phyloP scores from a whole-genome alignment of 2,888 invertebrate species.

The Drosophila percnosoma region DNA sequence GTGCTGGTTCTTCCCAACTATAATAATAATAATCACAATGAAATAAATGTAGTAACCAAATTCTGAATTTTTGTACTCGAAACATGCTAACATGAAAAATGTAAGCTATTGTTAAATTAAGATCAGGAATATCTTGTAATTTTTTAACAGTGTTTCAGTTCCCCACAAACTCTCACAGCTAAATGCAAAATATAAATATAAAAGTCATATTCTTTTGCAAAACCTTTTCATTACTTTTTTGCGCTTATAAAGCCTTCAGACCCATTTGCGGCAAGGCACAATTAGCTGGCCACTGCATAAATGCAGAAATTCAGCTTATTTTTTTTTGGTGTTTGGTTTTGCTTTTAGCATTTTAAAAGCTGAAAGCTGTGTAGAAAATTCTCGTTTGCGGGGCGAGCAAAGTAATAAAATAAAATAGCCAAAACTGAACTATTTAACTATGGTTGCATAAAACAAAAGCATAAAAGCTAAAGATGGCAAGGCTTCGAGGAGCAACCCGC shows the following conservation, averaged over 20 bases:
- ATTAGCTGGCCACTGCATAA: slow-evolving; percentile 11
- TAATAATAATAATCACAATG: too few species aligned
- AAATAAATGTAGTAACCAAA: neutral
- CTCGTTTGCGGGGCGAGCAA: slow-evolving; percentile 28
- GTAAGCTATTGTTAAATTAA: neutral
- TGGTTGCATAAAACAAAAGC: slow-evolving; percentile 64
- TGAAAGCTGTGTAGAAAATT: slow-evolving; percentile 28
- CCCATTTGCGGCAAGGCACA: slow-evolving; percentile 18
- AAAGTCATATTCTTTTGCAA: neutral
- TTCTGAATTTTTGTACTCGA: neutral
- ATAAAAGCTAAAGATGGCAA: neutral
- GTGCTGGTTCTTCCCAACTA: too few species aligned
- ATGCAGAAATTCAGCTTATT: neutral
- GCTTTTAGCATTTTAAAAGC: slow-evolving; percentile 24
- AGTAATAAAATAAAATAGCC: slow-evolving; percentile 62
- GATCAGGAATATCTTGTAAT: neutral
- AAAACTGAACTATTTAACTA: slow-evolving; percentile 56
- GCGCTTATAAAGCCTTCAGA: slow-evolving; percentile 31
- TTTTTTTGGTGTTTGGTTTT: neutral
- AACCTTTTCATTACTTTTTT: slow-evolving; percentile 42
- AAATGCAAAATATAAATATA: neutral
- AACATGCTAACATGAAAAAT: neutral
- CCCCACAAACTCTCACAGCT: neutral
- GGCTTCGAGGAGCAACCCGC: slow-evolving; percentile 5
- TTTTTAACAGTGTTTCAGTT: neutral